These are phyloP conservation scores for Drosophila eohydei DNA, from an alignment of 2,888 invertebrate species.

Conservation along the genomic window DNA sequence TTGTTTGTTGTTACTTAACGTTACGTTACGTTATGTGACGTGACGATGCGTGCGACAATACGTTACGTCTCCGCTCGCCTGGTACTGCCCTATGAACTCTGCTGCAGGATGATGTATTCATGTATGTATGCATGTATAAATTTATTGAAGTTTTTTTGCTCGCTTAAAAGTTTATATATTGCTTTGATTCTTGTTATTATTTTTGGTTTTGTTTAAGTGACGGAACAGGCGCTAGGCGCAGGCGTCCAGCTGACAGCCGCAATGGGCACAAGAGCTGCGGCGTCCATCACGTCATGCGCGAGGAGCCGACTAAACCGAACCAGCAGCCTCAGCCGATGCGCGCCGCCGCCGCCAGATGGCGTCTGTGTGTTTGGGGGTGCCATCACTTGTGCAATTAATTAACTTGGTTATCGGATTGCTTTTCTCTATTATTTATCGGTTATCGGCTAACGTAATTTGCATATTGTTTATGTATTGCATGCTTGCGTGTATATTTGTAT, in stretches of 20 bases:
- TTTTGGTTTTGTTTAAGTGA: constrained; percentile 37
- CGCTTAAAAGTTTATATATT: constrained; percentile 14
- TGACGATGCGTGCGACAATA: constrained; percentile 7
- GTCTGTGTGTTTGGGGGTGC: constrained; percentile 27
- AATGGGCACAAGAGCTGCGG: constrained; percentile 31
- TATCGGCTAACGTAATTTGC: constrained; percentile 42
- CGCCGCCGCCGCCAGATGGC: constrained; percentile 36
- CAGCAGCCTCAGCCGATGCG: constrained; percentile 65
- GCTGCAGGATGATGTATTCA: constrained; percentile 13
- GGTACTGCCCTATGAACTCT: constrained; percentile 31
- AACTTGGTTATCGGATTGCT: constrained; percentile 19
- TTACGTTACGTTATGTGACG: constrained; percentile 29
- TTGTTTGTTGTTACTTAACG: constrained; percentile 31
- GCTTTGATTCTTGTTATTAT: constrained; percentile 19
- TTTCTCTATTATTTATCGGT: constrained; percentile 20
- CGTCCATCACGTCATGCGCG: constrained; percentile 25
- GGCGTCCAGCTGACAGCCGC: constrained; percentile 28
- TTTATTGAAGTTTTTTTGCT: constrained; percentile 3
- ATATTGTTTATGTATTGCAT: constrained; percentile 33
- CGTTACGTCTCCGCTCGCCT: constrained; percentile 32
- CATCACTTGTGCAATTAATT: constrained; percentile 22
- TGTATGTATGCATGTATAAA: background rate
- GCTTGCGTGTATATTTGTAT: constrained; percentile 7
- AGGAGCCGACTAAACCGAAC: constrained; percentile 61
- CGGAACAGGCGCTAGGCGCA: constrained; percentile 10